These are phyloP conservation scores for Otus sunia DNA, from an alignment of 2,113 vertebrate genomes.

Conservation along the genomic window DNA sequence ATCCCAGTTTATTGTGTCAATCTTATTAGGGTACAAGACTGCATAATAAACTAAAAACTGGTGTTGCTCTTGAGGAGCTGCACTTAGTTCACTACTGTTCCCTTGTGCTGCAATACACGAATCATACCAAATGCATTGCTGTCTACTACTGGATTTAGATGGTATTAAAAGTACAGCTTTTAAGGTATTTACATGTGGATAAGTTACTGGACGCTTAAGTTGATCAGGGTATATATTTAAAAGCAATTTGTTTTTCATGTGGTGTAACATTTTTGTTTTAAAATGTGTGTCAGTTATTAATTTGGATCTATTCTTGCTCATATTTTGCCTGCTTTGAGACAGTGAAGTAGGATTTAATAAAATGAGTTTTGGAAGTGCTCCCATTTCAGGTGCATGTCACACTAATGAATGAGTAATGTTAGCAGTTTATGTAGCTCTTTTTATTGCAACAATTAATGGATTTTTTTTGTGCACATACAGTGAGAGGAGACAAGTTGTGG, in stretches of 20 bases:
- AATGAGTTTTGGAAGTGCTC: neutral
- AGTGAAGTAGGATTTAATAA: neutral
- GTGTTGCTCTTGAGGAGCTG: neutral
- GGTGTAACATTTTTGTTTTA: neutral
- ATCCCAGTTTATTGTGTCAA: neutral
- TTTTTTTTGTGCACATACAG: neutral
- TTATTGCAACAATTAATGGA: neutral
- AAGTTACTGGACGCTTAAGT: neutral
- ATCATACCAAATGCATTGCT: neutral
- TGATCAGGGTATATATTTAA: neutral
- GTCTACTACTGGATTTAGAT: neutral
- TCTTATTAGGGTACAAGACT: neutral
- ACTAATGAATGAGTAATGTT: neutral
- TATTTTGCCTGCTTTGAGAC: neutral
- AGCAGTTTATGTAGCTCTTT: neutral
- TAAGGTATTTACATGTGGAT: accelerated
- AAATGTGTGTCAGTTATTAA: neutral
- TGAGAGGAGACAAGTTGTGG: neutral
- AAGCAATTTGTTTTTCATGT: neutral
- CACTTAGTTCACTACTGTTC: neutral
- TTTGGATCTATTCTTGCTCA: neutral
- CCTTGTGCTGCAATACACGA: neutral
- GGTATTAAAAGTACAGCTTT: neutral
- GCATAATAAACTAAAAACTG: neutral
- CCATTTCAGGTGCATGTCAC: neutral